phyloP scores from a whole-genome alignment of 2,113 vertebrate species.

The Chaetodon auriga region DNA sequence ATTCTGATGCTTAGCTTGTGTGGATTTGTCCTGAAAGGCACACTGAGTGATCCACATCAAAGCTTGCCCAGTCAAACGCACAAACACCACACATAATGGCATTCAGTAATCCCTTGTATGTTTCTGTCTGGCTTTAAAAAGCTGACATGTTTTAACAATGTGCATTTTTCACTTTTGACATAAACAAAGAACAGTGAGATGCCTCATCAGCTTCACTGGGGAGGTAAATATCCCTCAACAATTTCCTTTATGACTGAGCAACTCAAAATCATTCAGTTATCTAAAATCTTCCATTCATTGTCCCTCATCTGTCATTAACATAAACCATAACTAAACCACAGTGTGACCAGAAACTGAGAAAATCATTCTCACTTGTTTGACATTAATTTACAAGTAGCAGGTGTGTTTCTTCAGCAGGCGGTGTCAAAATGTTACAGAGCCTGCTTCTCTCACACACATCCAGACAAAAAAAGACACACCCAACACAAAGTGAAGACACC shows the following conservation, averaged over 20 bases:
- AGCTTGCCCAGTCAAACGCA: too few relatives aligned
- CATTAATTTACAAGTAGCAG: background rate
- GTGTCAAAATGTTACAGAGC: background rate
- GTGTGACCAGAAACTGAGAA: background rate
- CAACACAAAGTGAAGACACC: background rate
- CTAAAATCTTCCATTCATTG: background rate
- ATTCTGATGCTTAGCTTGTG: slow-evolving; percentile 6
- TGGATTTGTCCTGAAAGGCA: slow-evolving; percentile 15
- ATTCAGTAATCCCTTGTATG: background rate
- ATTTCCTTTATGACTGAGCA: background rate
- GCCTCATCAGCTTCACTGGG: background rate
- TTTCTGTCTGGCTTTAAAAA: background rate
- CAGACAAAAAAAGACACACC: background rate
- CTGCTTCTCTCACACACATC: background rate
- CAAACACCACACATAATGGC: background rate
- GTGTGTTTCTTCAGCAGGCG: background rate
- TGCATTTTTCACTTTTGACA: too few relatives aligned
- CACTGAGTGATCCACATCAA: background rate
- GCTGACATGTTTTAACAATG: background rate
- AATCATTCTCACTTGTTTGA: background rate
- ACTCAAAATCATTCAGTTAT: background rate
- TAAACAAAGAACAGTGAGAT: background rate
- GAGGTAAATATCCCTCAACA: background rate
- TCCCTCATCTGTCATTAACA: background rate
- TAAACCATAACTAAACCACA: background rate